Conservation (phyloP, 2,797 vertebrate genomes). For the Sebastes hubbsi region DNA sequence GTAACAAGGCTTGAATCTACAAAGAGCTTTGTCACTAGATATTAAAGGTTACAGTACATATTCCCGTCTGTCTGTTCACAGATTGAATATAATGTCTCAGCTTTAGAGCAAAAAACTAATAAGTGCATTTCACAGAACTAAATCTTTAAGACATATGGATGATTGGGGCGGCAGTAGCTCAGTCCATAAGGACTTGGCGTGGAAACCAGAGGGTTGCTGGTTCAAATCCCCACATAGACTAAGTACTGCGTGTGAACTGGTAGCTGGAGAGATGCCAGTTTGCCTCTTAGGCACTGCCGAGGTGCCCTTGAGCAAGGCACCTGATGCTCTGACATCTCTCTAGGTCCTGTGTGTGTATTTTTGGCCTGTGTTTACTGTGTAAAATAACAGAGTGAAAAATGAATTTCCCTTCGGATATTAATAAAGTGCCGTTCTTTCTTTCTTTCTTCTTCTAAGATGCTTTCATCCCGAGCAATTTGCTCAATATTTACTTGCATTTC, state of each 20-base stretch:
- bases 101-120: not conserved
- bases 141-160: not conserved
- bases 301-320: too few relatives aligned
- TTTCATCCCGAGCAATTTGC: not conserved
- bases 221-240: too few relatives aligned
- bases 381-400: too few relatives aligned
- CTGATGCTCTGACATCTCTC: too few relatives aligned
- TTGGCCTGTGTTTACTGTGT: too few relatives aligned
- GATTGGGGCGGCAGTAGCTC: not conserved
- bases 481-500: not conserved
- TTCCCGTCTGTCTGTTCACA: not conserved
- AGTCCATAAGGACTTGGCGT: too few relatives aligned
- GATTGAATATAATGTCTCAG: not conserved
- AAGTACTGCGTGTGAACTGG: too few relatives aligned
- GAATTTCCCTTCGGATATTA: too few relatives aligned
- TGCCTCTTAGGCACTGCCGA: too few relatives aligned
- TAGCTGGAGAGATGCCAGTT: too few relatives aligned
- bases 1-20: not conserved
- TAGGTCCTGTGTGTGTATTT: too few relatives aligned
- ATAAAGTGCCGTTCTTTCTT: too few relatives aligned
- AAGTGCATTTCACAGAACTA: not conserved
- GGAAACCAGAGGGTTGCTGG: accelerated
- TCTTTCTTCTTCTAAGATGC: not conserved
- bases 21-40: not conserved
- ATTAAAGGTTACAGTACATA: accelerated